phyloP scores from a whole-genome alignment of 2,888 invertebrate species.

The Drymonia ruficornis region DNA sequence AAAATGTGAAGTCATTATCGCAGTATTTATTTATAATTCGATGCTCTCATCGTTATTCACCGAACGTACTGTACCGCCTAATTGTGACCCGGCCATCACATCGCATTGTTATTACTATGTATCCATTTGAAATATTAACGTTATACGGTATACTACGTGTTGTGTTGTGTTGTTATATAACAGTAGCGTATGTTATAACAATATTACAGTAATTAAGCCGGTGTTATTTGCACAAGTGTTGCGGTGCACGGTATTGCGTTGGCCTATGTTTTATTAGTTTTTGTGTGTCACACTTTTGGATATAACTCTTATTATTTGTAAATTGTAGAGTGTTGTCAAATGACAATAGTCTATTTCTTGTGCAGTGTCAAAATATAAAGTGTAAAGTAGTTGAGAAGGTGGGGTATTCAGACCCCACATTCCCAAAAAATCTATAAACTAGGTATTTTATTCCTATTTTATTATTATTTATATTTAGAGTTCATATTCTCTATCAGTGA shows the following conservation, averaged over 20 bases:
- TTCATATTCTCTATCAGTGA: too few relatives aligned
- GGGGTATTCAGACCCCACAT: too few relatives aligned
- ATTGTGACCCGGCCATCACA: conserved; percentile 65
- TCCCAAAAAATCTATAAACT: too few relatives aligned
- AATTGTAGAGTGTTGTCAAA: too few relatives aligned
- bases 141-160: conserved; percentile 50
- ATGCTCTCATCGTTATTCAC: conserved; percentile 31
- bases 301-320: background rate
- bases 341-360: too few relatives aligned
- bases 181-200: conserved; percentile 20
- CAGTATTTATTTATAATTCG: too few relatives aligned
- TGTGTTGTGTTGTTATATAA: conserved; percentile 29
- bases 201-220: conserved; percentile 45
- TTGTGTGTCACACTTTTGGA: conserved; percentile 1
- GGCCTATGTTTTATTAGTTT: background rate
- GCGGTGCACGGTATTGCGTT: conserved; percentile 15
- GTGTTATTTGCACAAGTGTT: conserved; percentile 42
- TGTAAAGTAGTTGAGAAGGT: too few relatives aligned
- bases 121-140: conserved; percentile 75
- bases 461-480: too few relatives aligned
- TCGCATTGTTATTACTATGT: conserved; percentile 71
- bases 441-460: too few relatives aligned
- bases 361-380: too few relatives aligned
- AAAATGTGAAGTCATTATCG: too few relatives aligned
- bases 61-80: conserved; percentile 38